Percentiles rank a stretch among this genome's conserved stretches.
Evolutionary conservation across 2,797 vertebrate genomes (phyloP).

Genomic region (Antennarius maculatus): DNA sequence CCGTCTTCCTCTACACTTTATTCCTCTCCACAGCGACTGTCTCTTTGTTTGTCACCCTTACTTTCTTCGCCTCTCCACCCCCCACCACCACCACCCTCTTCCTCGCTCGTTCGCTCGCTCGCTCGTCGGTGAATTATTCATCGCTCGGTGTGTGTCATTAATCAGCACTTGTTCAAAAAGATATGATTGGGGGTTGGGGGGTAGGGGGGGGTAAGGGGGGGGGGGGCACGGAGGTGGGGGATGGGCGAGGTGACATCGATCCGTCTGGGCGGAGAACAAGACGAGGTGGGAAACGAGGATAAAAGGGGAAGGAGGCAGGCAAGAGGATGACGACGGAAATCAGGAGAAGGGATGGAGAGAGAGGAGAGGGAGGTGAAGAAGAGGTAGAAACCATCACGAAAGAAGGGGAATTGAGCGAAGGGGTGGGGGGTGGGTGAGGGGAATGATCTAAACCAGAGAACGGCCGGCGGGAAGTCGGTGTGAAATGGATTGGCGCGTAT

Average conservation of each 20-base stretch:
- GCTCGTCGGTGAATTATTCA: conserved; percentile 83
- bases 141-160: conserved; percentile 82
- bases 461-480: conserved; percentile 7
- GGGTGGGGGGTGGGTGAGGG: conserved; percentile 5
- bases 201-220: too few relatives aligned
- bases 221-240: conserved; percentile 22
- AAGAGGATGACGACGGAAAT: conserved; percentile 19
- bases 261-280: conserved; percentile 50
- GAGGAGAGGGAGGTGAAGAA: conserved; percentile 16
- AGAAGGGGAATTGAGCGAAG: not conserved
- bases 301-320: conserved; percentile 3
- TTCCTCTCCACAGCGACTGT: conserved; percentile 46
- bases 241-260: conserved; percentile 52
- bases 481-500: conserved; percentile 64
- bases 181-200: conserved; percentile 68
- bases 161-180: conserved; percentile 82
- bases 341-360: conserved; percentile 18
- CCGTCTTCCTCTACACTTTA: conserved; percentile 38
- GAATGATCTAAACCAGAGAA: conserved; percentile 28
- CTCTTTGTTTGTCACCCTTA: conserved; percentile 48
- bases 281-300: conserved; percentile 23
- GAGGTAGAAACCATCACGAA: conserved; percentile 9
- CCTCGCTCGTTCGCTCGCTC: conserved; percentile 19
- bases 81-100: conserved; percentile 2
- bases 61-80: conserved; percentile 16